These are phyloP conservation scores for Otus sunia DNA, from an alignment of 2,113 vertebrate genomes.

Conservation along the genomic window DNA sequence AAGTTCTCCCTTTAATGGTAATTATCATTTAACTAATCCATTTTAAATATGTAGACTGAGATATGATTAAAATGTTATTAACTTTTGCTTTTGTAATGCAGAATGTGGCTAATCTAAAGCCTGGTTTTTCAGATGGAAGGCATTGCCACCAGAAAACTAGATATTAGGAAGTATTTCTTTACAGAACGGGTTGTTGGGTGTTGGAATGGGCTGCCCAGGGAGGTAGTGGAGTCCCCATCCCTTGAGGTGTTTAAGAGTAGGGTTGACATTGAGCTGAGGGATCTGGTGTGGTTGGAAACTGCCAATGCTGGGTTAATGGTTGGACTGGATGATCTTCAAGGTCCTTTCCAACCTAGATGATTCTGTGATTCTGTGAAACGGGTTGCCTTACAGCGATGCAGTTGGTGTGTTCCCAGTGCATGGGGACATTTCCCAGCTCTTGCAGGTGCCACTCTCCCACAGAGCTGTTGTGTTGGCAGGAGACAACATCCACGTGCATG, in stretches of 20 bases:
- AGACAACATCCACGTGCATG: rapidly evolving
- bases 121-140: not conserved
- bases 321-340: too few relatives aligned
- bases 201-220: too few relatives aligned
- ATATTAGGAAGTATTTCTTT: too few relatives aligned
- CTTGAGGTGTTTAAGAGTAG: too few relatives aligned
- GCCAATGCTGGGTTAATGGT: too few relatives aligned
- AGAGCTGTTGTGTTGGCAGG: not conserved
- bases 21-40: constrained; percentile 30
- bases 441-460: not conserved
- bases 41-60: not conserved
- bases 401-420: not conserved
- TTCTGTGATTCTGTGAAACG: too few relatives aligned
- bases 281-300: too few relatives aligned
- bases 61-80: constrained; percentile 6
- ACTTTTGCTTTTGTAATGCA: not conserved
- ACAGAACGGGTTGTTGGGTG: too few relatives aligned
- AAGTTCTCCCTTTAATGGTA: constrained; percentile 1
- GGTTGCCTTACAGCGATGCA: not conserved
- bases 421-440: not conserved
- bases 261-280: too few relatives aligned
- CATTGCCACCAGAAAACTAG: not conserved
- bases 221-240: too few relatives aligned
- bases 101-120: not conserved
- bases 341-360: too few relatives aligned